Evolutionary conservation across 2,888 invertebrate species (phyloP), one percentile per base, ranked within the genome.

Genomic region (Temnothorax rugatulus): DNA sequence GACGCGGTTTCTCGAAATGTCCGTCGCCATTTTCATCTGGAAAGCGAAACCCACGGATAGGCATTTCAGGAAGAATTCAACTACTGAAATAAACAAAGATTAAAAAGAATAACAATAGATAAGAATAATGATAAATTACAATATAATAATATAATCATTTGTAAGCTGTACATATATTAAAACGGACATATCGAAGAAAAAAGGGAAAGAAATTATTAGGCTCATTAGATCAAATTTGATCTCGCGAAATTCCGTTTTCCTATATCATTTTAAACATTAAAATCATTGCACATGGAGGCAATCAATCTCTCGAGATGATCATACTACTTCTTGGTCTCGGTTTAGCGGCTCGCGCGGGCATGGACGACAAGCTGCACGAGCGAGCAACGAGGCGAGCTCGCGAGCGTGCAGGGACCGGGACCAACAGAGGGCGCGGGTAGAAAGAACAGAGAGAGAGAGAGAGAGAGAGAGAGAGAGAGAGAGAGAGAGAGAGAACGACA

Each of bases 381-480:
- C 84, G 75, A 79, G 71, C 82, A 71, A 64, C 34, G 50, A 68
- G 79, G 38, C 50, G 77, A 68, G 13, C n/a, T 73, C 57, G 47
- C 63, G 59, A 83, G 25, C 63, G 54, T 74, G 77, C 75, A 69
- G 81, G 52, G 61, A 52, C 61, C 52, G 83, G 71, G 74, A 69
- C 71, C 34, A 79, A 82, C 79, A 87, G 85, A 87, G 85, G 83
- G 85, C 68, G 74, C 84, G 73, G 86, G 86, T 63, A 61, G 82
- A 61, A 54, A 61, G 50, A 61, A 71, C 77, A 85, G 82, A 79
- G 81, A 13, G 15, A 21, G 57, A 57, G 77, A 85, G 63, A 71
- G 74, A 84, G 81, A 84, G 77, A 83, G 73, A 25, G 41, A n/a
- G 13, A 21, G 44, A 34, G 69, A 29, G 68, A 21, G 25, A 63